These are phyloP conservation scores for Nymphalis urticae DNA, from an alignment of 2,888 invertebrate species.

Conservation along the genomic window DNA sequence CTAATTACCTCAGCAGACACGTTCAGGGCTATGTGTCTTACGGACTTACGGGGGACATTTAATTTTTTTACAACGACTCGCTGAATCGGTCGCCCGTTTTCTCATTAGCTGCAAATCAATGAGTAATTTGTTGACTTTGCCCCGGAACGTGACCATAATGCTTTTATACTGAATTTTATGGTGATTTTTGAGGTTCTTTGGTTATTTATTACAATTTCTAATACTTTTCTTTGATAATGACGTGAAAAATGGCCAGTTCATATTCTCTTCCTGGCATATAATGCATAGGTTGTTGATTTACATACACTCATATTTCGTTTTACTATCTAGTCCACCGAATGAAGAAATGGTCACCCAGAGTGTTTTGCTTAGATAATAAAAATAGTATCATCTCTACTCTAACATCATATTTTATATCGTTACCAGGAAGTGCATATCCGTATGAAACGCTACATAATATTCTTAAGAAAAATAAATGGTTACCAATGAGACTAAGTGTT, in stretches of 20 bases:
- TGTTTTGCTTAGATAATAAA: no score
- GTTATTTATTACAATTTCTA: conserved; percentile 14
- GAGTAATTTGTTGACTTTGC: conserved; percentile 53
- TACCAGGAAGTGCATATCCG: no score
- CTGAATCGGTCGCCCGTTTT: conserved; percentile 70
- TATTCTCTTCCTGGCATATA: not conserved
- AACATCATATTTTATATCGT: no score
- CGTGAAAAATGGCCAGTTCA: not conserved
- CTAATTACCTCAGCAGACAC: conserved; percentile 80
- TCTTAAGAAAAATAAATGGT: no score
- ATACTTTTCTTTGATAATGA: not conserved
- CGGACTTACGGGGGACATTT: conserved; percentile 73
- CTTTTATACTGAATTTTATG: conserved; percentile 31
- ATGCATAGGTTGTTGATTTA: not conserved
- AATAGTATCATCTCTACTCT: no score
- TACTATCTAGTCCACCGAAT: no score
- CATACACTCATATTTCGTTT: no score
- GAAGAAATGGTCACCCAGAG: no score
- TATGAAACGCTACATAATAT: no score
- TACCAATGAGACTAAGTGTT: no score
- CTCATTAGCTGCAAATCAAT: conserved; percentile 66
- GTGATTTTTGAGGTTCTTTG: conserved; percentile 16
- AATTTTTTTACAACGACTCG: conserved; percentile 67
- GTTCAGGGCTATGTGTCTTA: conserved; percentile 79
- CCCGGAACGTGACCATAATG: conserved; percentile 35